Evolutionary conservation across 2,113 vertebrate genomes (phyloP).

Genomic region (Microtus oregoni): DNA sequence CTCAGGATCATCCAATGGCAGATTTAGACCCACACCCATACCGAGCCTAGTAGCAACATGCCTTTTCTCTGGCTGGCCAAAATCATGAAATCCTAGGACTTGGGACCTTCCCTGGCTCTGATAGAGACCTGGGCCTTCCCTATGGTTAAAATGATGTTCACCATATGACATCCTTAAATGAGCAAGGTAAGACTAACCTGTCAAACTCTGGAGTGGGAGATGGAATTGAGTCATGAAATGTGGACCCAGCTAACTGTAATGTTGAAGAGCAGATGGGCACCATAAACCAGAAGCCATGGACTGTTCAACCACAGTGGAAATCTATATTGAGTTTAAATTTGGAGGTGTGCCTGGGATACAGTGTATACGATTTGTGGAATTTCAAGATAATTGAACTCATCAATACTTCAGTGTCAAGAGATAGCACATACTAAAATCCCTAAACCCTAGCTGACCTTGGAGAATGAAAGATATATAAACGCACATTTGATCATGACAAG

Average conservation of each 20-base stretch:
- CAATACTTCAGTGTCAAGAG: neutral
- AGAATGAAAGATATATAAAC: neutral
- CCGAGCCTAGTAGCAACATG: neutral
- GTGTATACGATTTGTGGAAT: neutral
- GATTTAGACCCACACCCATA: neutral
- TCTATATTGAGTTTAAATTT: neutral
- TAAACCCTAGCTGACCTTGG: neutral
- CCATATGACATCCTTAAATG: too few species aligned
- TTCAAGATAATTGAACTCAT: neutral
- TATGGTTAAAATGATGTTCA: rapidly evolving
- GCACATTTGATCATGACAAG: neutral
- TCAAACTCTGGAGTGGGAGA: neutral
- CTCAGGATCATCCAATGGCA: neutral
- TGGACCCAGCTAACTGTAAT: neutral
- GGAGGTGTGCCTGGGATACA: neutral
- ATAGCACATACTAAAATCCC: neutral
- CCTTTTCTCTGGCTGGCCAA: neutral
- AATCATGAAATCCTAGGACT: too few species aligned
- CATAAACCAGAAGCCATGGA: too few species aligned
- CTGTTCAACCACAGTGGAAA: neutral
- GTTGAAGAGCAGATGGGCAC: neutral
- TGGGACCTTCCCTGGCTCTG: neutral
- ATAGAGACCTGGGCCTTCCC: neutral
- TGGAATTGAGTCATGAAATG: neutral
- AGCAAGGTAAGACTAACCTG: neutral